A percentile compares a stretch with the other conserved stretches of the same genome.
These are phyloP conservation scores for Andricus quercusramuli DNA, from an alignment of 2,888 invertebrate species.

Conservation along the genomic window DNA sequence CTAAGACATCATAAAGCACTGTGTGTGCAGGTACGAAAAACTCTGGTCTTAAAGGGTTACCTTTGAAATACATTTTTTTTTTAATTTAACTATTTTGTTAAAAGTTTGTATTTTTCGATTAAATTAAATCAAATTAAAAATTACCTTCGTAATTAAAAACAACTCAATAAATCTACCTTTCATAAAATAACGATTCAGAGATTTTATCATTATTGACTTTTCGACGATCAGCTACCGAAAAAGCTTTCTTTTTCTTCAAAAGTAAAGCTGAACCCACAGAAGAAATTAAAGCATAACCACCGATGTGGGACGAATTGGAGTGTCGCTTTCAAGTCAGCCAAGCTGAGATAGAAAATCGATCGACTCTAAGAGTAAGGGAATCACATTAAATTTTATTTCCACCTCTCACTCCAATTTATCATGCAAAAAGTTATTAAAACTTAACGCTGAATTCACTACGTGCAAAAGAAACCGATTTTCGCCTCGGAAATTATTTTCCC, in stretches of 20 bases:
- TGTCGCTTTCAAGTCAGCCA: conserved; percentile 27
- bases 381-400: conserved; percentile 22
- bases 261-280: not conserved
- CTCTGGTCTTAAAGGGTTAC: too few species aligned
- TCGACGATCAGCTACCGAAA: not conserved
- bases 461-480: conserved; percentile 6
- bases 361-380: not conserved
- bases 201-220: not conserved
- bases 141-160: not conserved
- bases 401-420: not conserved
- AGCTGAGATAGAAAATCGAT: conserved; percentile 4
- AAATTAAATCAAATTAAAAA: too few species aligned
- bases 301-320: conserved; percentile 25
- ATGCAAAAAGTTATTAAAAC: conserved; percentile 25
- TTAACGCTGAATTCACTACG: not conserved
- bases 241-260: conserved; percentile 1
- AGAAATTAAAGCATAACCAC: conserved; percentile 26
- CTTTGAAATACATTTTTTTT: too few species aligned
- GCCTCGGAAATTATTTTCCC: not conserved
- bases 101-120: too few species aligned
- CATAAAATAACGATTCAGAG: not conserved
- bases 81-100: too few species aligned
- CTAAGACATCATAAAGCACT: too few species aligned
- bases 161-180: not conserved
- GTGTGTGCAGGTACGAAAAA: too few species aligned